Conservation (phyloP, 1,140 invertebrate genomes). For the Neodiprion pinetum region DNA sequence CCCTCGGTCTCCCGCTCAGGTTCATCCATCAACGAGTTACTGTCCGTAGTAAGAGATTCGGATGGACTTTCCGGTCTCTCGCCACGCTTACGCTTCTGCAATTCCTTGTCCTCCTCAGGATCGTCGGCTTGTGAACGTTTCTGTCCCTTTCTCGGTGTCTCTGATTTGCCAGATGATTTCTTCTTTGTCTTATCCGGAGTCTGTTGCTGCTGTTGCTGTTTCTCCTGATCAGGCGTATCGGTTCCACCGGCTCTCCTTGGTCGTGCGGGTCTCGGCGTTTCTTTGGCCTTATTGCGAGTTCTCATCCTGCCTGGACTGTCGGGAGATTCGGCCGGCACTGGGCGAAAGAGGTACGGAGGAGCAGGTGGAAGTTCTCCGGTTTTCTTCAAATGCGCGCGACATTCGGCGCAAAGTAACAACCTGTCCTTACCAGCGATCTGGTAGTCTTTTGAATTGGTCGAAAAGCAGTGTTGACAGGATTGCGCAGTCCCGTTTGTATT, state of each 20-base stretch:
- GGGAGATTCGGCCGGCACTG: slow-evolving; percentile 75
- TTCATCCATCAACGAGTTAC: slow-evolving; percentile 80
- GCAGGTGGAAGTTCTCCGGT: slow-evolving; percentile 79
- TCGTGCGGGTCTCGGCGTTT: slow-evolving; percentile 71
- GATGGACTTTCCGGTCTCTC: slow-evolving; percentile 75
- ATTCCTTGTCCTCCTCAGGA: slow-evolving; percentile 69
- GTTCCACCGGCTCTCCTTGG: slow-evolving; percentile 70
- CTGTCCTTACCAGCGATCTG: slow-evolving; percentile 82
- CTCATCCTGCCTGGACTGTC: slow-evolving; percentile 88
- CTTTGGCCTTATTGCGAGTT: slow-evolving; percentile 85
- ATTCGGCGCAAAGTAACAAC: slow-evolving; percentile 81
- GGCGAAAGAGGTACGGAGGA: slow-evolving; percentile 74
- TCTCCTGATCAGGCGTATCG: slow-evolving; percentile 76
- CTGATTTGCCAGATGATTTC: slow-evolving; percentile 69
- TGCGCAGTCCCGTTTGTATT: slow-evolving; percentile 61
- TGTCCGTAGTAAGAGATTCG: slow-evolving; percentile 82
- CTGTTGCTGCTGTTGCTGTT: slow-evolving; percentile 54
- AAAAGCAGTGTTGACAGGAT: slow-evolving; percentile 64
- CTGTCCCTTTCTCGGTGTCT: slow-evolving; percentile 74
- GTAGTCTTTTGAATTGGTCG: slow-evolving; percentile 69
- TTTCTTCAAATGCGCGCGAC: slow-evolving; percentile 82
- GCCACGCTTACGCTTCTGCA: slow-evolving; percentile 74
- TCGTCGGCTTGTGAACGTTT: slow-evolving; percentile 73
- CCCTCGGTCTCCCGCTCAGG: slow-evolving; percentile 64
- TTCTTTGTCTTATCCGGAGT: slow-evolving; percentile 67